A percentile compares a stretch with the other conserved stretches of the same genome.
Evolutionary conservation across 2,797 vertebrate species (phyloP).

Genomic region (Jordanella pulchra): DNA sequence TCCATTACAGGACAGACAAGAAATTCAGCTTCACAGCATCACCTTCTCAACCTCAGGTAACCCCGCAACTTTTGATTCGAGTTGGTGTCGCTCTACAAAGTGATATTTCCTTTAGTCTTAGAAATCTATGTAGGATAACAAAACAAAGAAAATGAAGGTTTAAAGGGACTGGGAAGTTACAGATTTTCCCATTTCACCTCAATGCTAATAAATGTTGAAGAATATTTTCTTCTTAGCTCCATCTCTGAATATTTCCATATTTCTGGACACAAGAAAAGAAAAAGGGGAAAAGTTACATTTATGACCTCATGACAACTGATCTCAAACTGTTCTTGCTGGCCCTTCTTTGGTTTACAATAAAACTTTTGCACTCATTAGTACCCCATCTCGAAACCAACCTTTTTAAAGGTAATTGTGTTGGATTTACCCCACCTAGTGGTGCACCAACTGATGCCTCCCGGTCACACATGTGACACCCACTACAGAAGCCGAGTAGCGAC

Average conservation of each 20-base stretch:
- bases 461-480: too few species aligned
- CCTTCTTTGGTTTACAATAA: too few species aligned
- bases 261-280: neutral
- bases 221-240: rapidly evolving
- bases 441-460: too few species aligned
- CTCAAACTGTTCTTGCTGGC: too few species aligned
- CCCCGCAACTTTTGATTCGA: neutral
- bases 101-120: neutral
- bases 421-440: too few species aligned
- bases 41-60: slow-evolving; percentile 95
- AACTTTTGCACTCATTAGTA: too few species aligned
- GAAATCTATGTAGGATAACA: neutral
- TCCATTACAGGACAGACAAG: slow-evolving; percentile 82
- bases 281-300: neutral
- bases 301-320: too few species aligned
- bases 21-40: slow-evolving; percentile 93
- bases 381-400: too few species aligned
- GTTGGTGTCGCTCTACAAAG: neutral
- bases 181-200: slow-evolving; percentile 10
- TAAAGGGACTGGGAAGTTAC: neutral
- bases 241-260: neutral
- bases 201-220: neutral
- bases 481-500: too few species aligned
- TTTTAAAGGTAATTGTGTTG: too few species aligned
- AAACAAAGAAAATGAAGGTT: neutral